These are phyloP conservation scores for Dasypolia templi DNA, from an alignment of 2,888 invertebrate species.

Conservation along the genomic window DNA sequence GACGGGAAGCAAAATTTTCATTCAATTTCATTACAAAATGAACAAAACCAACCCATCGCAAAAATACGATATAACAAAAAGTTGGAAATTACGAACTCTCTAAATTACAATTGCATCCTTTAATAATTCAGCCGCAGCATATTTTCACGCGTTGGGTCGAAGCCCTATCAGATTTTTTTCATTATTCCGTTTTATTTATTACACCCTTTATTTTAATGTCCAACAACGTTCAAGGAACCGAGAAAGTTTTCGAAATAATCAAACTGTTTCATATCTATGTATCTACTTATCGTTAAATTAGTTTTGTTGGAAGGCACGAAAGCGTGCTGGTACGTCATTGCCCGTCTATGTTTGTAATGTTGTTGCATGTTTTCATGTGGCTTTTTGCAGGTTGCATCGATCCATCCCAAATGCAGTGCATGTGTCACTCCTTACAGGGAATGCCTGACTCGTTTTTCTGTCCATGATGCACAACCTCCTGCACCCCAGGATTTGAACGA, in stretches of 20 bases:
- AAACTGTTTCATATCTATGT: constrained; percentile 13
- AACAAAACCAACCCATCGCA: neutral
- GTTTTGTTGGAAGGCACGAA: neutral
- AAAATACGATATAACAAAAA: neutral
- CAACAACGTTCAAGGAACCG: neutral
- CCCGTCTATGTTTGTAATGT: neutral
- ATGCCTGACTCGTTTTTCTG: neutral
- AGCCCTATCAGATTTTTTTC: neutral
- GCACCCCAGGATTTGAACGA: neutral
- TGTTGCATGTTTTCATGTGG: neutral
- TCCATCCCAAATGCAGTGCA: too few species aligned
- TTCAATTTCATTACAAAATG: too few species aligned
- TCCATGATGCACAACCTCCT: neutral
- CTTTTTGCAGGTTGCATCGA: neutral
- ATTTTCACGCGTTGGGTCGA: constrained; percentile 15
- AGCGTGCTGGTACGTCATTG: neutral
- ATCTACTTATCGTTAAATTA: constrained; percentile 30
- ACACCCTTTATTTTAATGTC: constrained; percentile 31
- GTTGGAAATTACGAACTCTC: neutral
- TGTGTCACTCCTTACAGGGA: too few species aligned
- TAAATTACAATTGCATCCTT: neutral
- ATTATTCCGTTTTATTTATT: constrained; percentile 8
- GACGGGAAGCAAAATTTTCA: too few species aligned
- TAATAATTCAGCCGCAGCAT: constrained; percentile 12
- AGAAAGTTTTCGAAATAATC: constrained; percentile 11